Evolutionary conservation across 2,113 vertebrate species (phyloP).

Genomic region (Morphnarchus princeps): DNA sequence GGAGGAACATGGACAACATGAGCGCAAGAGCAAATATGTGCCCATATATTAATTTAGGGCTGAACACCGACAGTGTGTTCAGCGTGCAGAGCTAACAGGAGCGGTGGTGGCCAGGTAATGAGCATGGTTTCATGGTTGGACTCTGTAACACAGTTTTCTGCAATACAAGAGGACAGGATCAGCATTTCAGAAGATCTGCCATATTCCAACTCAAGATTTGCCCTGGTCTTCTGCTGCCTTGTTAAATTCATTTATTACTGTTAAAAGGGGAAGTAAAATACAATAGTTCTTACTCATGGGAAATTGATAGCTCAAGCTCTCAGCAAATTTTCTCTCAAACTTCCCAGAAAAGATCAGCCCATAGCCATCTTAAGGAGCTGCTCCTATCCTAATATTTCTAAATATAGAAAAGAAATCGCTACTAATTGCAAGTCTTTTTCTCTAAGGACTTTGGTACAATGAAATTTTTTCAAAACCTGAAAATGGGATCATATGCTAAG

Average conservation of each 20-base stretch:
- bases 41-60: not conserved
- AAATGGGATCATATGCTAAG: not conserved
- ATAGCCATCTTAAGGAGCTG: not conserved
- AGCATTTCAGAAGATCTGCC: not conserved
- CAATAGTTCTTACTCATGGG: not conserved
- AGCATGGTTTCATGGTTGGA: not conserved
- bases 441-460: not conserved
- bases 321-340: not conserved
- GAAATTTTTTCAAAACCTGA: not conserved
- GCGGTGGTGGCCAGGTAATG: not conserved
- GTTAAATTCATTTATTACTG: not conserved
- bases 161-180: not conserved
- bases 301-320: not conserved
- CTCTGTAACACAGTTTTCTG: not conserved
- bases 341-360: not conserved
- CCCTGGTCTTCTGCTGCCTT: not conserved
- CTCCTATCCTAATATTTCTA: not conserved
- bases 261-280: not conserved
- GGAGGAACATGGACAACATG: not conserved
- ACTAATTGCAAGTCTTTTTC: not conserved
- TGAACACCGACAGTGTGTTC: not conserved
- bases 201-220: not conserved
- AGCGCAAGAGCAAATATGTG: not conserved
- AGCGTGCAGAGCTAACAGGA: not conserved
- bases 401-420: not conserved